Conservation (phyloP, 2,888 invertebrate genomes). For the Malacosoma neustria region DNA sequence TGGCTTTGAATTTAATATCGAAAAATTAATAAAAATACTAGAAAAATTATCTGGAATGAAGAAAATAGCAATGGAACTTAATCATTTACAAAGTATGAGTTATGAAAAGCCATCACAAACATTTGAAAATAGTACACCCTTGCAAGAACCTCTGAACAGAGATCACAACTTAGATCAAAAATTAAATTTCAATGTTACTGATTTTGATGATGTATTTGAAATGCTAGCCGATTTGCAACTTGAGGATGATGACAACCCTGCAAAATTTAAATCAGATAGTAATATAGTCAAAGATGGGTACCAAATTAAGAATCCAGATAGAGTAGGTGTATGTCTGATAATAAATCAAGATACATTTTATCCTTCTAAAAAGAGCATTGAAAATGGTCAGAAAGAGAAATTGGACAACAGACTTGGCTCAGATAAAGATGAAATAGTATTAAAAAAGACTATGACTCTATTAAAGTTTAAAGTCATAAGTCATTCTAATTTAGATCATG, state of each 20-base stretch:
- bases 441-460: conserved; percentile 42
- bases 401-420: conserved; percentile 43
- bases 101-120: conserved; percentile 12
- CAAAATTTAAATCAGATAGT: conserved; percentile 39
- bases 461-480: conserved; percentile 49
- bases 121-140: conserved; percentile 16
- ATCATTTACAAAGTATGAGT: conserved; percentile 30
- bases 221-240: conserved; percentile 10
- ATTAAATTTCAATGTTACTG: background rate
- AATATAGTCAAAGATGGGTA: conserved; percentile 30
- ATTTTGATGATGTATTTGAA: background rate
- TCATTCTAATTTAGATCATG: conserved; percentile 36
- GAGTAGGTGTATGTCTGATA: conserved; percentile 53
- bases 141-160: background rate
- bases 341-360: conserved; percentile 60
- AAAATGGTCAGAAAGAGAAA: conserved; percentile 18
- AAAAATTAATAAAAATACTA: conserved; percentile 40
- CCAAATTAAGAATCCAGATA: conserved; percentile 40
- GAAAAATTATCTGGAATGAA: conserved; percentile 35
- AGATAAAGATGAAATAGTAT: conserved; percentile 31
- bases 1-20: conserved; percentile 23
- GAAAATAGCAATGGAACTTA: conserved; percentile 30
- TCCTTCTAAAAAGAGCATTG: conserved; percentile 45
- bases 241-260: conserved; percentile 26
- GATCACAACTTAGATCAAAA: background rate